Conservation (phyloP, 1,140 invertebrate species). For the Leptinotarsa texana region DNA sequence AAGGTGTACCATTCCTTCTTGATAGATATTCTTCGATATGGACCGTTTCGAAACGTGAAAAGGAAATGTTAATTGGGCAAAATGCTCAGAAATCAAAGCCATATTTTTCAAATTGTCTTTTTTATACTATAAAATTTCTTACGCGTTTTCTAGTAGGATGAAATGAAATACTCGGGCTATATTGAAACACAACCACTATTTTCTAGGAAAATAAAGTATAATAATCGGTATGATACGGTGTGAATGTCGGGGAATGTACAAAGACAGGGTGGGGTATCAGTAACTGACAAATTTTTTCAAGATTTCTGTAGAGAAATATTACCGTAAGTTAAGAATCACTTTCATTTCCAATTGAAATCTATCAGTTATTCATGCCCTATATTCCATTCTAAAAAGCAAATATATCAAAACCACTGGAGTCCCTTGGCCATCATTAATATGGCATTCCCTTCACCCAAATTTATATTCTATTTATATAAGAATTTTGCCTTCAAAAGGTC, state of each 20-base stretch:
- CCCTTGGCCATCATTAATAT: slow-evolving; percentile 28
- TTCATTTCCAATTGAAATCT: background rate
- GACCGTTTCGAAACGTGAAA: too few species aligned
- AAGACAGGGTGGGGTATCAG: slow-evolving; percentile 8
- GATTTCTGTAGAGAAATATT: background rate
- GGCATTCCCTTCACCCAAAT: slow-evolving; percentile 14
- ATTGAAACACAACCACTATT: background rate
- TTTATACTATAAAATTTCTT: too few species aligned
- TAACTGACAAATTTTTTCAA: background rate
- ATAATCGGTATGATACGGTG: background rate
- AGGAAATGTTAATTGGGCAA: too few species aligned
- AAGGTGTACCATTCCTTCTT: too few species aligned
- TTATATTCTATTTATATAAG: slow-evolving; percentile 17
- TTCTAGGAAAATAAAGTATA: background rate
- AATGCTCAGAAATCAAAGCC: too few species aligned
- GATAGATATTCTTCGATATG: too few species aligned
- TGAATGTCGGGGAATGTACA: slow-evolving; percentile 15
- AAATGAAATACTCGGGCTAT: too few species aligned
- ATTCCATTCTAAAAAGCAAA: slow-evolving; percentile 25
- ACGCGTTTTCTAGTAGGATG: too few species aligned
- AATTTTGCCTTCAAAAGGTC: slow-evolving; percentile 42
- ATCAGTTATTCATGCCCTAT: background rate
- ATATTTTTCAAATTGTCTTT: too few species aligned
- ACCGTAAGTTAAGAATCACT: background rate
- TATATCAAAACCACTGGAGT: slow-evolving; percentile 46